Conservation (phyloP, 2,888 invertebrate species). For the Syritta pipiens region DNA sequence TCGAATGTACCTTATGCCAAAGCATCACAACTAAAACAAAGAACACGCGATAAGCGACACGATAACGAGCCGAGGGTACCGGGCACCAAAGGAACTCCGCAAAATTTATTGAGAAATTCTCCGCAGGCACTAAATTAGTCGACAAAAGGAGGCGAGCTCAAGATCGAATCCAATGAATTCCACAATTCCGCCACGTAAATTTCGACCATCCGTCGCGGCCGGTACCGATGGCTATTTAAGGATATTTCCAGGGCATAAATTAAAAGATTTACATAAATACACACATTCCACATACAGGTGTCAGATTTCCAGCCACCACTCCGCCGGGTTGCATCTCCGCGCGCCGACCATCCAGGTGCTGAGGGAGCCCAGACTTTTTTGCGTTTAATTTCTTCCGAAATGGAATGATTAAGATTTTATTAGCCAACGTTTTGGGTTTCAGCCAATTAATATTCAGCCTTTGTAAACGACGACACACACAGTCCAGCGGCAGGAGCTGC, state of each 20-base stretch:
- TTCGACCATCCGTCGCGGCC: slow-evolving; percentile 46
- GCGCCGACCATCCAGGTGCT: slow-evolving; percentile 18
- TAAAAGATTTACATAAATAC: slow-evolving; percentile 70
- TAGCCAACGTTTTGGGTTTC: slow-evolving; percentile 69
- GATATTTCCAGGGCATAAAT: slow-evolving; percentile 69
- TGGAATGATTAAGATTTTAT: slow-evolving; percentile 70
- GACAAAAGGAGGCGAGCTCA: slow-evolving; percentile 56
- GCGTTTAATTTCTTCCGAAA: slow-evolving; percentile 68
- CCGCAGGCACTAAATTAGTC: slow-evolving; percentile 67
- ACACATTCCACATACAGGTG: slow-evolving; percentile 68
- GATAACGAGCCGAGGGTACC: slow-evolving; percentile 63
- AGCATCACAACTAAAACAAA: slow-evolving; percentile 53
- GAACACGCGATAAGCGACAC: slow-evolving; percentile 60
- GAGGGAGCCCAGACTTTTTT: slow-evolving; percentile 23
- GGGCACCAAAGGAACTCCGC: slow-evolving; percentile 54
- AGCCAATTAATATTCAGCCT: slow-evolving; percentile 69
- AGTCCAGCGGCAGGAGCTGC: background rate
- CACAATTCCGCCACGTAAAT: slow-evolving; percentile 61
- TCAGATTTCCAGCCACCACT: slow-evolving; percentile 64
- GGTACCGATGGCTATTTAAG: slow-evolving; percentile 66
- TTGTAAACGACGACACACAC: slow-evolving; percentile 56
- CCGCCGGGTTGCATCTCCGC: slow-evolving; percentile 4
- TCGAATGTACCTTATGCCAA: slow-evolving; percentile 26
- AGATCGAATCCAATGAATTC: slow-evolving; percentile 68
- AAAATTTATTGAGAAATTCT: slow-evolving; percentile 68